Evolutionary conservation across 2,888 invertebrate species (phyloP), one percentile per base, ranked within the genome.

Genomic region (Eristalis intricaria): DNA sequence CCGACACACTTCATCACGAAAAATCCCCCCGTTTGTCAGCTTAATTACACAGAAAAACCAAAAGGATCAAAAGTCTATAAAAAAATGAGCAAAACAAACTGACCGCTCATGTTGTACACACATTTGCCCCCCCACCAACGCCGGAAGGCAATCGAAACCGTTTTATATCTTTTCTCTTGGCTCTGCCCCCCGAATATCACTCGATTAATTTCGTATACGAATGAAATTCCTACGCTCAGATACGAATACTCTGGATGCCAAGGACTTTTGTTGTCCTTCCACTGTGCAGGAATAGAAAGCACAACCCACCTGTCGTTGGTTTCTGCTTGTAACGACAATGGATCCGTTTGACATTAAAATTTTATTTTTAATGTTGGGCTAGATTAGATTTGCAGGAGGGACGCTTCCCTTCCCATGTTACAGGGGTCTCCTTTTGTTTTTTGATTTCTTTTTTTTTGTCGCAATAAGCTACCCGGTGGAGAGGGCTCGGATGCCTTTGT

Each of bases 261-360:
- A n/a, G 50, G 50, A 10, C 19, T 50, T 2, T 32, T 32, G 8
- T 43, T 43, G 8, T 8, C n/a, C n/a, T 43, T 15, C 43, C 4
- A 15, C 43, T 43, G 43, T n/a, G 4, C 43, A n/a, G n/a, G 4
- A 2, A 5, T 19, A 7, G 19, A 15, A 43, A 32, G 32, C 32
- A 32, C 8, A 50, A 50, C 50, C 7, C 50, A 50, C 50, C 50
- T 50, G 50, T 19, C 50, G 50, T 50, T 26, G 60, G 26, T 26
- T 26, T 60, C 26, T 4, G 26, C 3, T 15, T 26, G 23, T 15
- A 29, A 23, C 23, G 26, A 26, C 29, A 71, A 61, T 22, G 29
- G 40, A 71, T 71, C 40, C 43, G n/a, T 71, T 29, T 26, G 40
- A 43, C 71, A 63, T 63, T 40, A 71, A 61, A 71, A 63, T 71